These are phyloP conservation scores for Tetramorium alpestre DNA, from an alignment of 1,140 invertebrate species.

Conservation along the genomic window DNA sequence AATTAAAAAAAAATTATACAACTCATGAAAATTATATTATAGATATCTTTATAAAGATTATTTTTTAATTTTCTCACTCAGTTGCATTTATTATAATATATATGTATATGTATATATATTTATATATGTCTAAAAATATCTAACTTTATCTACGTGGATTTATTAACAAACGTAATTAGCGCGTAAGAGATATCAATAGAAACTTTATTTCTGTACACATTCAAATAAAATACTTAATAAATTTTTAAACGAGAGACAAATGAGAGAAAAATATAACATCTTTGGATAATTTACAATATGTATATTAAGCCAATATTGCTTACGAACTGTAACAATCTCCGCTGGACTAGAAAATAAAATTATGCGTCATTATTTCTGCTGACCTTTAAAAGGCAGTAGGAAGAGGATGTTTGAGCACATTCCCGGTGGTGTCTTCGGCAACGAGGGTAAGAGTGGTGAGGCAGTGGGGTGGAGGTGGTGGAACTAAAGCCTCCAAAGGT, in stretches of 20 bases:
- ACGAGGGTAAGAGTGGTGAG: slow-evolving; percentile 79
- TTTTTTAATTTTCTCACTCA: neutral
- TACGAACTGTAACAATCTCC: slow-evolving; percentile 5
- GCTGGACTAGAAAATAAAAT: slow-evolving; percentile 30
- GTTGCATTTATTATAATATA: neutral
- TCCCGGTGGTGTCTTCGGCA: slow-evolving; percentile 84
- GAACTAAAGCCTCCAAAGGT: slow-evolving; percentile 81
- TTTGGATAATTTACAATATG: slow-evolving; percentile 17
- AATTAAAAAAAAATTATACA: slow-evolving; percentile 7
- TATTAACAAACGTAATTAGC: slow-evolving; percentile 34
- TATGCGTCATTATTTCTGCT: slow-evolving; percentile 27
- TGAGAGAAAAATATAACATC: neutral
- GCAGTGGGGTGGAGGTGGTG: slow-evolving; percentile 79
- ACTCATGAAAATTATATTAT: slow-evolving; percentile 3
- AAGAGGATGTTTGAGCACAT: slow-evolving; percentile 84
- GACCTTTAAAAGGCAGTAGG: slow-evolving; percentile 81
- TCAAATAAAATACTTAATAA: slow-evolving; percentile 15
- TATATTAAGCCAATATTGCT: slow-evolving; percentile 49
- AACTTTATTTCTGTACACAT: slow-evolving; percentile 10
- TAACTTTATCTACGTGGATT: slow-evolving; percentile 8
- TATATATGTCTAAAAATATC: slow-evolving; percentile 22
- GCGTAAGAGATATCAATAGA: neutral
- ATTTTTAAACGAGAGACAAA: neutral
- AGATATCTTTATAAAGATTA: neutral
- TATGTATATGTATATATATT: neutral